Evolutionary conservation across 2,113 vertebrate genomes (phyloP), one percentile per base, ranked within the genome.

Genomic region (Apistogramma diplotaenia): DNA sequence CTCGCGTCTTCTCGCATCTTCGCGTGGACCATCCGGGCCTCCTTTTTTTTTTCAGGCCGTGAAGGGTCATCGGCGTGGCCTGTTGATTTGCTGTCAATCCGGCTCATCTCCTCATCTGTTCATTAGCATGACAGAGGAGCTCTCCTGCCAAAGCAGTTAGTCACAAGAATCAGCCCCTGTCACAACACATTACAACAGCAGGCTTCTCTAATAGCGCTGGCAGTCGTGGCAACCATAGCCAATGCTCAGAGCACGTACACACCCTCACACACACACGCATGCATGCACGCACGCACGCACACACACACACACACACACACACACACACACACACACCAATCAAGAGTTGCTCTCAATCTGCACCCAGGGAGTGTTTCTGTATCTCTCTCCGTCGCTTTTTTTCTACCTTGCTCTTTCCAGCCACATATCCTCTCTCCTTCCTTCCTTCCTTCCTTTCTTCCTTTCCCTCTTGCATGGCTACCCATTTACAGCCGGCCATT

Each of bases 101-200:
- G 27, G 77, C 91, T 91, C 82, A 76, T 93, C 88, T 88, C 82
- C 89, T 92, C 91, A 85, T 90, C 82, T 91, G 87, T 93, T 94
- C 89, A 94, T 94, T 95, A 93, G 90, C 93, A 92, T 94, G 93
- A 95, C 94, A 93, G 88, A 92, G 88, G 85, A 91, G 89, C 92
- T 74, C 82, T 83, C 60, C 93, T 94, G 94, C 92, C 94, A 96
- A 92, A 94, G 92, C 93, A 93, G 90, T 95, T 96, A 94, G 95
- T 95, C 93, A 93, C 91, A 91, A 94, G 90, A 94, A 94, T 93
- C 94, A 86, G 88, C 87, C 82, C 51, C 90, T 95, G 95, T 96
- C 95, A 95, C 89, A 94, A 93, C 92, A 91, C 89, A 95, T 96
- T 94, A 95, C 84, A 79, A 83, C 86, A 90, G 90, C 87, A 84